A percentile compares a stretch with the other conserved stretches of the same genome.
These are phyloP conservation scores for Nothobranchius furzeri DNA, from an alignment of 2,113 vertebrate species.

Conservation along the genomic window DNA sequence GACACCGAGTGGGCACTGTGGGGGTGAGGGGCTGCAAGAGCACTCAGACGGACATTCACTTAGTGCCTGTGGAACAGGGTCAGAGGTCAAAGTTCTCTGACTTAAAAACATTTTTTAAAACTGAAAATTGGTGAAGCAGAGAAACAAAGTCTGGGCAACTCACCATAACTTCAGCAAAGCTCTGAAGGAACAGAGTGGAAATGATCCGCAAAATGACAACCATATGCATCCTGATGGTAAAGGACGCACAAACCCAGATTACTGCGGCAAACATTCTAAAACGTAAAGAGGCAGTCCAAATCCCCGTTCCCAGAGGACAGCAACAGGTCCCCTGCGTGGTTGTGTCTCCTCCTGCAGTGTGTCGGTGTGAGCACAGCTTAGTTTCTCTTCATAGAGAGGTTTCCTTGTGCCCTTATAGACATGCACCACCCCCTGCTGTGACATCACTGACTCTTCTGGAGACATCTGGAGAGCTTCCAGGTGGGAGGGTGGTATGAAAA, in stretches of 20 bases:
- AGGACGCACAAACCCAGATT: background rate
- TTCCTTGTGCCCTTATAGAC: conserved; percentile 72
- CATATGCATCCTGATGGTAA: conserved; percentile 45
- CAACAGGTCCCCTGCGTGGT: no score
- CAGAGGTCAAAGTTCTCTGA: conserved; percentile 20
- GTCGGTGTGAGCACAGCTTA: conserved; percentile 31
- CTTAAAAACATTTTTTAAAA: background rate
- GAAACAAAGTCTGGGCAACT: conserved; percentile 29
- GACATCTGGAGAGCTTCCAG: conserved; percentile 23
- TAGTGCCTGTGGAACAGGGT: conserved; percentile 45
- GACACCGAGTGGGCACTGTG: conserved; percentile 66
- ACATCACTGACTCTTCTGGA: conserved; percentile 55
- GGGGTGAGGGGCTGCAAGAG: conserved; percentile 59
- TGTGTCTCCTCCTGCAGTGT: background rate
- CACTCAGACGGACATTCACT: conserved; percentile 61
- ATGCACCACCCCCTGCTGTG: conserved; percentile 41
- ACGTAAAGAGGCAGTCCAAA: background rate
- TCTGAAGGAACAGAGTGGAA: conserved; percentile 41
- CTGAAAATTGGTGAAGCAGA: background rate
- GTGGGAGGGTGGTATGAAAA: conserved; percentile 28
- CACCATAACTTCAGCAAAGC: conserved; percentile 51
- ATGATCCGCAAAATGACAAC: conserved; percentile 30
- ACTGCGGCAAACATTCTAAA: background rate
- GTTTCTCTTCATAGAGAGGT: conserved; percentile 54
- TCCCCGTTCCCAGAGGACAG: background rate